phyloP scores from a whole-genome alignment of 2,888 invertebrate genomes.

The Odontocolon sp. region DNA sequence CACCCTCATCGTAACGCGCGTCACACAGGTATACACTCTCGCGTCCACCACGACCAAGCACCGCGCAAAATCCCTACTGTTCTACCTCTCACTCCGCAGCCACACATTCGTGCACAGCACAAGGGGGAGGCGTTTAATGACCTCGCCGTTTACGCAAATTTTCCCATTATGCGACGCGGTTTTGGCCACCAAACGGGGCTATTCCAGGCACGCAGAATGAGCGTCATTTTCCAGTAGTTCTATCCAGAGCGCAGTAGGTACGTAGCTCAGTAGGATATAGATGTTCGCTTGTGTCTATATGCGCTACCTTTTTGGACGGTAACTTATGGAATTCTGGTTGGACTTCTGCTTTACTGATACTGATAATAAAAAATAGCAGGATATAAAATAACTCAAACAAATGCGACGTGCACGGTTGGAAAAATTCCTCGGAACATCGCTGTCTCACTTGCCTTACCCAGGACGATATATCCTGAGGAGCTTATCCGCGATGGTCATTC shows the following conservation, averaged over 20 bases:
- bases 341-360: neutral
- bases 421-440: constrained; percentile 59
- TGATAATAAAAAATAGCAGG: constrained; percentile 80
- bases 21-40: constrained; percentile 1
- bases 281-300: neutral
- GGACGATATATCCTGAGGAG: constrained; percentile 75
- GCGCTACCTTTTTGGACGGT: no score
- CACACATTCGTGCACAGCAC: constrained; percentile 48
- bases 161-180: constrained; percentile 80
- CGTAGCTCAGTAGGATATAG: neutral
- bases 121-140: constrained; percentile 77
- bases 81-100: constrained; percentile 23
- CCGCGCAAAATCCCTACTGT: neutral
- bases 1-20: constrained; percentile 7
- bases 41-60: neutral
- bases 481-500: constrained; percentile 80
- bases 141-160: constrained; percentile 81
- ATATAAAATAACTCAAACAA: constrained; percentile 81
- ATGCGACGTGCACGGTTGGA: constrained; percentile 67
- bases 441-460: constrained; percentile 51
- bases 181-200: constrained; percentile 75
- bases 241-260: neutral
- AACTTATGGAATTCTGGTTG: no score
- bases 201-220: constrained; percentile 63
- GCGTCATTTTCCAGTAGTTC: constrained; percentile 63